Conservation (phyloP, 2,888 invertebrate genomes). For the Cephus spinipes region DNA sequence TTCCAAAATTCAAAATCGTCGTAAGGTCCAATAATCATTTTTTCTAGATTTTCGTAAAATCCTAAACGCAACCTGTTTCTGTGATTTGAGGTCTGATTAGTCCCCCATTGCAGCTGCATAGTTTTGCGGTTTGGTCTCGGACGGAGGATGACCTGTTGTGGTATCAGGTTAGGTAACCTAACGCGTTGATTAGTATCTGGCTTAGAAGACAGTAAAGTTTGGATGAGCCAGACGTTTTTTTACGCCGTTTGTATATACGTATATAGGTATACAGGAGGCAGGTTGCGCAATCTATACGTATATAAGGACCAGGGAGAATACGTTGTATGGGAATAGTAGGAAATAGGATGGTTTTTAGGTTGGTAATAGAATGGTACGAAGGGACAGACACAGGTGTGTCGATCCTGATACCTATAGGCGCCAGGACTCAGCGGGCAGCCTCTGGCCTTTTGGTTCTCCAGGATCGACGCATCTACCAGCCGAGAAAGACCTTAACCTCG, state of each 20-base stretch:
- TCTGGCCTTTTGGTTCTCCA: conserved; percentile 33
- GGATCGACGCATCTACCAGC: conserved; percentile 17
- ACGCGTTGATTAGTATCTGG: neutral
- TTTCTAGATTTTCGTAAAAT: neutral
- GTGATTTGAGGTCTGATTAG: neutral
- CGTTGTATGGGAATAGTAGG: neutral
- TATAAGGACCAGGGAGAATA: neutral
- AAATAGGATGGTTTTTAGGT: neutral
- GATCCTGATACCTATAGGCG: conserved; percentile 38
- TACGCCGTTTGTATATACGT: neutral
- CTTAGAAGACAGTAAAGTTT: neutral
- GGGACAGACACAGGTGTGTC: conserved; percentile 47
- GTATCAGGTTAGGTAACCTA: neutral
- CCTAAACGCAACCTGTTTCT: neutral
- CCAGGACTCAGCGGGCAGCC: conserved; percentile 49
- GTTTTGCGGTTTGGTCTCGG: neutral
- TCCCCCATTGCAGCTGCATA: neutral
- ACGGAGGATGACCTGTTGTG: neutral
- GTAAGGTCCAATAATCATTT: neutral
- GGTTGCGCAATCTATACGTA: neutral
- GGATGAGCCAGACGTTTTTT: conserved; percentile 10
- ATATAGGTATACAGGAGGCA: too few relatives aligned
- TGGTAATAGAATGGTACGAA: conserved; percentile 11
- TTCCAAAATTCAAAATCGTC: neutral
- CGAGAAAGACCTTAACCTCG: conserved; percentile 19